Evolutionary conservation across 2,888 invertebrate genomes (phyloP).

Genomic region (Stratiomys singularior): DNA sequence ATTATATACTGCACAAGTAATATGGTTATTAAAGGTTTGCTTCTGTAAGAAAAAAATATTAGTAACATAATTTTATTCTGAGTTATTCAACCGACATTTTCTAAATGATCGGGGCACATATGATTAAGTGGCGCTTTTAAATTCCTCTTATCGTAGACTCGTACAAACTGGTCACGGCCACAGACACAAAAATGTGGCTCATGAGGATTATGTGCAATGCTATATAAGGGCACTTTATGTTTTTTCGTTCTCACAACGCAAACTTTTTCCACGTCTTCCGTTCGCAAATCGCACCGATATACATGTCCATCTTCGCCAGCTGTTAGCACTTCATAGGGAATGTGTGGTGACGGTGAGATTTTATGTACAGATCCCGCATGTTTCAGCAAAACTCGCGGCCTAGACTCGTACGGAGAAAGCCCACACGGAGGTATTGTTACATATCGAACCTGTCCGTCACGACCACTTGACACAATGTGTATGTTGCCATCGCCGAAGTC

Average conservation of each 20-base stretch:
- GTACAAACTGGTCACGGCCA: conserved; percentile 82
- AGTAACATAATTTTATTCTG: not conserved
- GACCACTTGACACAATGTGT: conserved; percentile 86
- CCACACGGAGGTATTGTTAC: conserved; percentile 70
- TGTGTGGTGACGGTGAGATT: conserved; percentile 78
- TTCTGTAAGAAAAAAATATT: conserved; percentile 54
- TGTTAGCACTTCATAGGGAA: conserved; percentile 82
- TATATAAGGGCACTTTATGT: conserved; percentile 82
- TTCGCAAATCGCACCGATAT: conserved; percentile 83
- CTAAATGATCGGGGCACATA: conserved; percentile 70
- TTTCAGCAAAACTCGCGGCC: conserved; percentile 70
- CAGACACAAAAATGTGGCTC: conserved; percentile 83
- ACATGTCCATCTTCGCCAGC: conserved; percentile 91
- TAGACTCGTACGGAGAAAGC: conserved; percentile 57
- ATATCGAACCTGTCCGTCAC: conserved; percentile 85
- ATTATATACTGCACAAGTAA: conserved; percentile 92
- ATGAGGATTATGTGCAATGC: conserved; percentile 87
- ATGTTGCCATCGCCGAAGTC: conserved; percentile 76
- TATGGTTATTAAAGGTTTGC: conserved; percentile 67
- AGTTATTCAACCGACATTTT: conserved; percentile 55
- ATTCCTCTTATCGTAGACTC: conserved; percentile 79
- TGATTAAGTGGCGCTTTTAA: conserved; percentile 67
- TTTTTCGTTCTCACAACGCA: conserved; percentile 70
- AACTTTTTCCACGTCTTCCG: conserved; percentile 64
- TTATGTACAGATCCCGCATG: conserved; percentile 86